A percentile compares a stretch with the other conserved stretches of the same genome.
Evolutionary conservation across 1,140 invertebrate genomes (phyloP).

Genomic region (Diorhabda sublineata): DNA sequence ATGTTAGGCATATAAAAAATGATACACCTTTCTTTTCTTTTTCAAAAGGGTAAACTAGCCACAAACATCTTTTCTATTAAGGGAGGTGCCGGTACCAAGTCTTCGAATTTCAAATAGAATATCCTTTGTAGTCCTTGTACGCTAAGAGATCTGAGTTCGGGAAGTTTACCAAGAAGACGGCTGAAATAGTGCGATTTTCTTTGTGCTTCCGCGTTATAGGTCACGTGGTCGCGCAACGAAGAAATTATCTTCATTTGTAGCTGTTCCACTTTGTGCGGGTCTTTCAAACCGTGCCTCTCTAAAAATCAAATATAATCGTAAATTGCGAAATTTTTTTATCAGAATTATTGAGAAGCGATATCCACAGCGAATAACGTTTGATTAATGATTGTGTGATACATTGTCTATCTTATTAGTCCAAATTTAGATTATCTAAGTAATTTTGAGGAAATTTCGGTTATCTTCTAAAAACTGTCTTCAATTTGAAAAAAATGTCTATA

Average conservation of each 20-base stretch:
- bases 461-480: too few relatives aligned
- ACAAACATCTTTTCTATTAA: conserved; percentile 94
- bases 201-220: conserved; percentile 86
- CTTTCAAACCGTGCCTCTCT: conserved; percentile 90
- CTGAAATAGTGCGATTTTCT: conserved; percentile 88
- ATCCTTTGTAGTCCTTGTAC: conserved; percentile 91
- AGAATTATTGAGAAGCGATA: too few relatives aligned
- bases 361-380: too few relatives aligned
- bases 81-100: conserved; percentile 84
- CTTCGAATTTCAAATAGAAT: conserved; percentile 90
- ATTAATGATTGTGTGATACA: too few relatives aligned
- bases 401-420: too few relatives aligned
- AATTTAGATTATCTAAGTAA: too few relatives aligned
- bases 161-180: conserved; percentile 81
- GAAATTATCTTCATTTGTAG: conserved; percentile 94
- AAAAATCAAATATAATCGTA: conserved; percentile 26
- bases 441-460: too few relatives aligned
- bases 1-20: conserved; percentile 3
- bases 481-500: too few relatives aligned
- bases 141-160: conserved; percentile 84
- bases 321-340: too few relatives aligned
- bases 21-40: not conserved
- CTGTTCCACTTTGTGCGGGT: conserved; percentile 87
- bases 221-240: conserved; percentile 89
- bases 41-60: conserved; percentile 86